These are phyloP conservation scores for Acanthisitta chloris DNA, from an alignment of 2,113 vertebrate species.

Conservation along the genomic window DNA sequence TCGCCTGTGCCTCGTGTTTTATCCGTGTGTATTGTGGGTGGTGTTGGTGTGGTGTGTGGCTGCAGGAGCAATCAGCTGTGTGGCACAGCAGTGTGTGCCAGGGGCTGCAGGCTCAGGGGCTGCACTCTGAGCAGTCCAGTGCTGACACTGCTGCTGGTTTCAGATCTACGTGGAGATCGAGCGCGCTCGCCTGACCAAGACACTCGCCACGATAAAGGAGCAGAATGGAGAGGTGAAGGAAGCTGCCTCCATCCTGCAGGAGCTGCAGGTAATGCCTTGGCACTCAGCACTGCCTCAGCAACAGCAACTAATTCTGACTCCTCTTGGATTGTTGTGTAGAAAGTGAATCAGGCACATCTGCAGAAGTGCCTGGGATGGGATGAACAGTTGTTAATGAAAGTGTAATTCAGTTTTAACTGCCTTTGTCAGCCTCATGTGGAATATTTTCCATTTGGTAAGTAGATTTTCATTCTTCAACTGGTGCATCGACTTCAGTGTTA, in stretches of 20 bases:
- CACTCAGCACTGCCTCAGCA: neutral
- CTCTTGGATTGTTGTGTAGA: neutral
- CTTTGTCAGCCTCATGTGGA: neutral
- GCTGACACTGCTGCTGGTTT: neutral
- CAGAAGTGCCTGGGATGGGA: neutral
- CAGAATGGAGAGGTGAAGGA: conserved; percentile 93
- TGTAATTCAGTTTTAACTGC: neutral
- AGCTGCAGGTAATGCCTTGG: conserved; percentile 84
- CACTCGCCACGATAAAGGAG: conserved; percentile 91
- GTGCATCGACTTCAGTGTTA: neutral
- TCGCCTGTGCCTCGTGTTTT: neutral
- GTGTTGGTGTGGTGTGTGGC: neutral
- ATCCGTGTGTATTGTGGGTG: neutral
- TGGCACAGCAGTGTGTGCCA: too few relatives aligned
- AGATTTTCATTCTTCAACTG: neutral
- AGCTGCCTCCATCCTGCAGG: conserved; percentile 93
- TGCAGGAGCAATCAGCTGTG: too few relatives aligned
- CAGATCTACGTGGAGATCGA: conserved; percentile 99
- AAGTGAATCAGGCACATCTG: neutral
- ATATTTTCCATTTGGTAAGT: neutral
- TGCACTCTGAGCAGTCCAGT: neutral
- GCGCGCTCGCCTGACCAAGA: conserved; percentile 93
- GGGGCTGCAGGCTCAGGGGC: neutral
- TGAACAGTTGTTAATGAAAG: neutral
- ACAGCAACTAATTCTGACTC: neutral